Base-by-base conservation (phyloP, 1,140 invertebrate genomes). In the Bombus difficillimus region DNA sequence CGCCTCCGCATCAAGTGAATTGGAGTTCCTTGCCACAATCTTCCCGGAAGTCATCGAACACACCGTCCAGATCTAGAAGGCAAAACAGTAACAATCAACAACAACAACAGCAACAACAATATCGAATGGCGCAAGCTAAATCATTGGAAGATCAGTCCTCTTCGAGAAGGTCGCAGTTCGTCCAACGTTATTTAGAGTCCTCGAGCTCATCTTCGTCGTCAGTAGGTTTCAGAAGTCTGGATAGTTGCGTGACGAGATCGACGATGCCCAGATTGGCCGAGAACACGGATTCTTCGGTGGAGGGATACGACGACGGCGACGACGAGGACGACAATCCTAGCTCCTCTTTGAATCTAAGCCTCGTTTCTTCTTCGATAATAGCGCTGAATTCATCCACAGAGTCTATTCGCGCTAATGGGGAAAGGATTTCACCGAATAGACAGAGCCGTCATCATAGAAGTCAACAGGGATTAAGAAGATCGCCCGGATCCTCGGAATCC, bases 201-300 rank as follows among this genome's bases (percentile, higher is more conserved):
- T 96, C 96, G 0, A 96, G 96, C 8, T 96, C 96, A 0, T 96
- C 96, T 0, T 96, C 96, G 1, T 96, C 95, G 41, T 96, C 96
- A 0, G 94, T 96, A 91, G 96, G 96, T 0, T 96, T 96, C 86
- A 89, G 96, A 72, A 96, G 96, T 88, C 92, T 96, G 77, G 96
- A 96, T 79, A 96, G 95, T 86, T 95, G 95, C 85, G 93, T 96
- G 4, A 93, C 92, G 66, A 92, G 91, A 72, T 88, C 93, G 9
- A 90, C 94, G 18, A 96, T 96, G 96, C 96, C 96, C 1, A 92
- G 96, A 32, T 83, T 96, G 3, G 94, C 95, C 0, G 96, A 96
- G 90, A 96, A 96, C 73, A 96, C 96, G 22, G 96, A 96, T 88
- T 96, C 96, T 6, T 95, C 96, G 8, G 92, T 96, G 1, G 96